Evolutionary conservation across 2,888 invertebrate species (phyloP), one percentile per base, ranked within the genome.

Genomic region (Tanytarsus gracilentus): DNA sequence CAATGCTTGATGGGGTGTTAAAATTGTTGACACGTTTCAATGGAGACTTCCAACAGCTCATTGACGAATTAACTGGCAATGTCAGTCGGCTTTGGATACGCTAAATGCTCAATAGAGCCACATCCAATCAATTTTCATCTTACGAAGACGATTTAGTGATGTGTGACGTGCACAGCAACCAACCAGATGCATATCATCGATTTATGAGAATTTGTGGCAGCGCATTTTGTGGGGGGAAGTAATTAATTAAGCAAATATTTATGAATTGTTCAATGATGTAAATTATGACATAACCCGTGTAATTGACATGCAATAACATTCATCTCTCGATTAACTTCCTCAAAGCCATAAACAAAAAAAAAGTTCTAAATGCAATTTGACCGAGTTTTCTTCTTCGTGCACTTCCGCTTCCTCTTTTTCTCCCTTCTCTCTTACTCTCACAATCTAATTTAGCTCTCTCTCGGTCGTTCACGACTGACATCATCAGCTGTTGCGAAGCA

Each of bases 241-340:
- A 58, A 58, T 58, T 58, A 58, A 58, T 58, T 58, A 58, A 48
- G 18, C 58, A 58, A 58, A 58, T 58, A 58, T 58, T 58, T 58
- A 48, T 58, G 26, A 29, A 26, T 56, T 40, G 21, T 23, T 39
- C 26, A 26, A n/a, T n/a, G 18, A 7, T 36, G 39, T 58, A 58
- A 55, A 58, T 58, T 58, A 58, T 58, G 58, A 58, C 58, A 58
- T 44, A 44, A 48, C 21, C 21, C 21, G 8, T 23, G n/a, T 33
- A 33, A 58, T 26, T 58, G 58, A 58, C 58, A 48, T 40, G 58
- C 30, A 55, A 55, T 55, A 30, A 55, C 30, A 55, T 26, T 30
- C 40, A 55, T 25, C 29, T 21, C 11, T 44, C 44, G 18, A 58
- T 58, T 58, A 48, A 58, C 58, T 58, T 58, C 58, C 58, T 58